Conservation (phyloP, 53 echinoderm and acorn worm species). For the Henricia sp. region DNA sequence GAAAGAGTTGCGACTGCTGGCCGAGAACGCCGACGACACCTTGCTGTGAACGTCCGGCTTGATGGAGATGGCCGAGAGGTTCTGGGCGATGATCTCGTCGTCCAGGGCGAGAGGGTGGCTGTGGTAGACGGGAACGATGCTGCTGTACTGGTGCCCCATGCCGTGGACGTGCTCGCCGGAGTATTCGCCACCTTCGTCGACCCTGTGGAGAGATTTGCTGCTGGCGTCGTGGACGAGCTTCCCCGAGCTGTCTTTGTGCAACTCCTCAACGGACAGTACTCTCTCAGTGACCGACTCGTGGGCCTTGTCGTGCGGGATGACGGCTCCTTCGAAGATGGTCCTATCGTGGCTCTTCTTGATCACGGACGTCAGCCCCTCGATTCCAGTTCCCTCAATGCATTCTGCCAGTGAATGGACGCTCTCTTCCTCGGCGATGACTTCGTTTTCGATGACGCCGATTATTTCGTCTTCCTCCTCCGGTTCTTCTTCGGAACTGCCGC, state of each 20-base stretch:
- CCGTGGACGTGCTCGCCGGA: neutral
- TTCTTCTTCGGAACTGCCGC: slow-evolving; percentile 43
- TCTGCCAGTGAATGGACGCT: slow-evolving; percentile 37
- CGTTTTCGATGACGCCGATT: slow-evolving; percentile 89
- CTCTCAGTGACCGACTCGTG: slow-evolving; percentile 75
- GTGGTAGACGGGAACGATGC: slow-evolving; percentile 79
- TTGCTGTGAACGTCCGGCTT: slow-evolving; percentile 59
- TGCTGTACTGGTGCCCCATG: slow-evolving; percentile 43
- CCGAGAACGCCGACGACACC: slow-evolving; percentile 53
- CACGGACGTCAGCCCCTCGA: slow-evolving; percentile 56
- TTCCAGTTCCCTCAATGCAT: slow-evolving; percentile 26
- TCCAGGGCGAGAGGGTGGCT: slow-evolving; percentile 66
- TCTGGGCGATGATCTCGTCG: slow-evolving; percentile 69
- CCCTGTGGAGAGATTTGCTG: slow-evolving; percentile 28
- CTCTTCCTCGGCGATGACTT: slow-evolving; percentile 66
- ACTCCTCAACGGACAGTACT: slow-evolving; percentile 74
- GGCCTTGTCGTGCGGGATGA: slow-evolving; percentile 41
- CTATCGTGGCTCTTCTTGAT: slow-evolving; percentile 68
- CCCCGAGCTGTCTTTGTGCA: slow-evolving; percentile 55
- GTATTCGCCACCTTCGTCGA: slow-evolving; percentile 57
- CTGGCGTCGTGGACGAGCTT: slow-evolving; percentile 52
- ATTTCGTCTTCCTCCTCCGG: slow-evolving; percentile 59
- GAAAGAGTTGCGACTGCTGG: slow-evolving; percentile 85
- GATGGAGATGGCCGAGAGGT: slow-evolving; percentile 83
- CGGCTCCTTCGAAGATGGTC: slow-evolving; percentile 69